Conservation (phyloP, 2,797 vertebrate species). For the Coccyzus lansbergi region DNA sequence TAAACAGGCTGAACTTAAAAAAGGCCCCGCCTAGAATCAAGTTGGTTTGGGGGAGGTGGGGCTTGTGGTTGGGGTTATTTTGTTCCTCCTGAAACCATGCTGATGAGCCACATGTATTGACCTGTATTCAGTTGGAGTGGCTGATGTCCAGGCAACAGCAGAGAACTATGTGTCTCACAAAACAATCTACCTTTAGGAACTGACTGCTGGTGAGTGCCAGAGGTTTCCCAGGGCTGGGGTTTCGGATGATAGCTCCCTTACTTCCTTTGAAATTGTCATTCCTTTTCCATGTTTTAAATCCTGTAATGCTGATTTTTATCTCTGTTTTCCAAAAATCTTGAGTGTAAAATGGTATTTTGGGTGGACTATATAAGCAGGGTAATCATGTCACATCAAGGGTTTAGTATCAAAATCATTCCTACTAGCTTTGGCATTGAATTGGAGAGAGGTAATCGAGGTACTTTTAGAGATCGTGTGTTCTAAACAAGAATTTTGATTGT, state of each 20-base stretch:
- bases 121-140: background rate
- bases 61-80: background rate
- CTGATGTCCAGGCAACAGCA: background rate
- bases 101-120: background rate
- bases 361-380: background rate
- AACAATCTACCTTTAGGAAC: background rate
- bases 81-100: background rate
- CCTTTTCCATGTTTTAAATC: background rate
- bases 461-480: background rate
- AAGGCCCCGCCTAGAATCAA: no score
- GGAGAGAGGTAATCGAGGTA: background rate
- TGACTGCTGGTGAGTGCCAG: rapidly evolving
- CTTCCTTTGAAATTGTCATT: background rate
- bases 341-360: background rate
- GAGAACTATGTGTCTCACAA: background rate
- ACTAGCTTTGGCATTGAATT: background rate
- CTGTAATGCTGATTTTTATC: background rate
- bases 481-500: background rate
- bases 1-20: background rate
- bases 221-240: background rate
- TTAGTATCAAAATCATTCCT: background rate
- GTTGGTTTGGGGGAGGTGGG: background rate
- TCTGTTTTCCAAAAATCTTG: background rate
- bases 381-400: background rate
- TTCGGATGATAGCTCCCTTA: background rate